Base-by-base conservation (phyloP, 2,113 vertebrate genomes). In the Lagopus leucura region DNA sequence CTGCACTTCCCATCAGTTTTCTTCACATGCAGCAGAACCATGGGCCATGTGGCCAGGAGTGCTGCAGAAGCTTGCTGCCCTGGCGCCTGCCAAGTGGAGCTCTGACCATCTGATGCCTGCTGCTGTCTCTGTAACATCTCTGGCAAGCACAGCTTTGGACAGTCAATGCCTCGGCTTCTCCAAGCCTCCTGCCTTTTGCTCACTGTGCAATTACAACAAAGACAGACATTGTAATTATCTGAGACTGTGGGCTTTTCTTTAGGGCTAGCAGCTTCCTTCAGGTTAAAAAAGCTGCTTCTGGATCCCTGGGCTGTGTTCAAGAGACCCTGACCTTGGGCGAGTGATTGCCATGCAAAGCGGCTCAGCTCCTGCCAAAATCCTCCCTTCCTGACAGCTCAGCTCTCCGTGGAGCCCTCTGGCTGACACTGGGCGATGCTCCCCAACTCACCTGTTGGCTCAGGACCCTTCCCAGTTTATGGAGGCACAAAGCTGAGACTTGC, bases 71-170 rank as follows among this genome's bases (percentile, higher is more conserved):
- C 22, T 63, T 27, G 24, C 25, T 40, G 36, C 36, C 36, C 24
- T 8, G 24, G 24, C 18, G 60, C 36, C 36, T 27, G 34, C 34
- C 24, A 24, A 36, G 60, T 15, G 8, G 38, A 17, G 60, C 25
- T 25, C 60, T 63, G 60, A 24, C 36, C 24, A 38, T 38, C 15
- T 4, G 6, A 21, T 27, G 10, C 36, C 36, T 38, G 36, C 36
- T 63, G 61, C 36, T 63, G 61, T 15, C 61, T 63, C 24, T 17
- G 10, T 63, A 11, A 52, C 2, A 4, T 21, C 50, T 25, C 30
- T 11, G 8, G 5, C 15, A 45, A 10, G 13, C 4, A 0, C 2
- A 0, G 8, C 13, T 42, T 25, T 30, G 38, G 6, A n/a, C 22
- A 69, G n/a, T 28, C 32, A 6, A 24, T 47, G 50, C 70, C 22